Percentiles rank a stretch among this genome's conserved stretches.
These are phyloP conservation scores for Squalus acanthias DNA, from an alignment of 2,797 vertebrate genomes.

Conservation along the genomic window DNA sequence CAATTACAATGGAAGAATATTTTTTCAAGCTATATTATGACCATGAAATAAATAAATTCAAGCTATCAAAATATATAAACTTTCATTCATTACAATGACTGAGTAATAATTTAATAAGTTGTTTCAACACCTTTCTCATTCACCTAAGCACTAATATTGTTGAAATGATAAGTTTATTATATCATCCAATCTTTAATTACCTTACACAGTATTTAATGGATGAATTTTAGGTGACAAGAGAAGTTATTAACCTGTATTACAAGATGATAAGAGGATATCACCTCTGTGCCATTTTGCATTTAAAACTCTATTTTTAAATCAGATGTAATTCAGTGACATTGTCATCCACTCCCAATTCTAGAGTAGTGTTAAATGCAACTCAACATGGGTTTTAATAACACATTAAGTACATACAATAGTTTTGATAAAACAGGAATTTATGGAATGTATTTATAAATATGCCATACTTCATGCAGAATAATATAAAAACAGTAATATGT, in stretches of 20 bases:
- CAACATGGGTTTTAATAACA: not conserved
- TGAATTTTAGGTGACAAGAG: not conserved
- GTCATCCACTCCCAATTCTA: not conserved
- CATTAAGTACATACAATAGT: not conserved
- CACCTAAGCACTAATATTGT: not conserved
- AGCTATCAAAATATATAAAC: not conserved
- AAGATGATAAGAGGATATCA: not conserved
- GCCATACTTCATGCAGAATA: not conserved
- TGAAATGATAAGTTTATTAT: not conserved
- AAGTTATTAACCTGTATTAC: not conserved
- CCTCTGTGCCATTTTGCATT: not conserved
- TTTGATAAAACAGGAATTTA: not conserved
- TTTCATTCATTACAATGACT: not conserved
- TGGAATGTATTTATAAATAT: not conserved
- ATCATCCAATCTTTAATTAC: not conserved
- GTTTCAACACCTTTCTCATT: not conserved
- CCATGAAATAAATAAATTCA: not conserved
- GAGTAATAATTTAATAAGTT: not conserved
- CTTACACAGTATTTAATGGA: not conserved
- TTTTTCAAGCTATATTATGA: not conserved
- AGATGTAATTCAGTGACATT: not conserved
- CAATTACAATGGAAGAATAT: not conserved
- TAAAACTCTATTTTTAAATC: not conserved
- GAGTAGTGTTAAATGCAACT: not conserved
- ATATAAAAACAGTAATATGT: not conserved